Evolutionary conservation across 2,888 invertebrate species (phyloP).

Genomic region (Caenorhabditis parvicauda): DNA sequence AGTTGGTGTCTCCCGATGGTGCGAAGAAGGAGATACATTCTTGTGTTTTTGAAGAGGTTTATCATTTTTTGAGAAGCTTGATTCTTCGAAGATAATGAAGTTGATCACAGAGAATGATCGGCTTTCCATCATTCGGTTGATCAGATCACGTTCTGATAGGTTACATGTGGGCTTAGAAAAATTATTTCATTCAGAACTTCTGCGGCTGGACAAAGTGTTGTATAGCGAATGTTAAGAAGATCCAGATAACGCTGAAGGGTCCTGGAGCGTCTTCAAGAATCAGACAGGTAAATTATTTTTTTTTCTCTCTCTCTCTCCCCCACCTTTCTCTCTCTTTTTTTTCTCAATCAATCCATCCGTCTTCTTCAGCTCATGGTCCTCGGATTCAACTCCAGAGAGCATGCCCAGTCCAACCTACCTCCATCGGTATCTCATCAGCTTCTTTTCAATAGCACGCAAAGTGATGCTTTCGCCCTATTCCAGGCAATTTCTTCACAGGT

Average conservation of each 20-base stretch:
- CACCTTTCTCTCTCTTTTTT: too few relatives aligned
- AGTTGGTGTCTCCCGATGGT: slow-evolving; percentile 25
- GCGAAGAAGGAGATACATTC: slow-evolving; percentile 21
- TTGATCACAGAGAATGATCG: too few relatives aligned
- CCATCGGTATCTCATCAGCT: slow-evolving; percentile 65
- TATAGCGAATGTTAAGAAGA: slow-evolving; percentile 28
- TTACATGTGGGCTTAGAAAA: too few relatives aligned
- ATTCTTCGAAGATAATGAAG: too few relatives aligned
- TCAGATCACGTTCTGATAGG: too few relatives aligned
- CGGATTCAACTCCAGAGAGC: slow-evolving; percentile 22
- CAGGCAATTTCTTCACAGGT: slow-evolving; percentile 84
- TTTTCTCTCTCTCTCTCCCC: too few relatives aligned
- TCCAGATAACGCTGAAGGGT: slow-evolving; percentile 84
- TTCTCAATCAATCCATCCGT: slow-evolving; percentile 11
- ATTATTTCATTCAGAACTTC: slow-evolving; percentile 54
- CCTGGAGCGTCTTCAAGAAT: slow-evolving; percentile 85
- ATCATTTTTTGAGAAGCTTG: too few relatives aligned
- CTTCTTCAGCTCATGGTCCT: slow-evolving; percentile 28
- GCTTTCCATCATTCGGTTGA: too few relatives aligned
- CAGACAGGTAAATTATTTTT: slow-evolving; percentile 71
- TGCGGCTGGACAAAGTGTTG: slow-evolving; percentile 81
- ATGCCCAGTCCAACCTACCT: slow-evolving; percentile 16
- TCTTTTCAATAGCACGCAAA: slow-evolving; percentile 63
- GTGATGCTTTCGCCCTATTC: slow-evolving; percentile 70
- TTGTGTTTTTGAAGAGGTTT: slow-evolving; percentile 23